Conservation (phyloP, 2,888 invertebrate genomes). For the Tetanocera ferruginea region DNA sequence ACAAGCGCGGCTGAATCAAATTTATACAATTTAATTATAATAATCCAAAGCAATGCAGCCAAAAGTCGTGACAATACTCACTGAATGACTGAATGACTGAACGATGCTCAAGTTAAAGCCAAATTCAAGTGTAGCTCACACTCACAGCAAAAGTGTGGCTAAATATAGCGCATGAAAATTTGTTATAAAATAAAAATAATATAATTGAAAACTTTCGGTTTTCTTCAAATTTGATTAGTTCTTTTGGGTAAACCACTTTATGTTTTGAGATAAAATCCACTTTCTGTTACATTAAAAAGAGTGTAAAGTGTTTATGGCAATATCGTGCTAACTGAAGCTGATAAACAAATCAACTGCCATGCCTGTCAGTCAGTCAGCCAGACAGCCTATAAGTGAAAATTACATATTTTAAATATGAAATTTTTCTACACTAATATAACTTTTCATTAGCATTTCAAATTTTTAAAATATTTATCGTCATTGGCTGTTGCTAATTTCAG, state of each 20-base stretch:
- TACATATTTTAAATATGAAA: no score
- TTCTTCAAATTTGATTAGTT: constrained; percentile 38
- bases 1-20: background rate
- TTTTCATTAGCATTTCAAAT: no score
- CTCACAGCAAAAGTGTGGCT: background rate
- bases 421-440: no score
- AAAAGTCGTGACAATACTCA: constrained; percentile 58
- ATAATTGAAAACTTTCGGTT: constrained; percentile 54
- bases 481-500: no score
- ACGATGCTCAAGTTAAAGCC: no score
- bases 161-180: background rate
- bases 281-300: constrained; percentile 15
- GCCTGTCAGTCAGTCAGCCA: constrained; percentile 47
- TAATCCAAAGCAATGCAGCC: constrained; percentile 56
- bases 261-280: no score
- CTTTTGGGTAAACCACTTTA: constrained; percentile 19
- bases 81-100: no score
- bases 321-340: constrained; percentile 17
- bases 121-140: background rate
- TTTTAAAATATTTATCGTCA: no score
- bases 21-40: constrained; percentile 53
- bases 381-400: no score
- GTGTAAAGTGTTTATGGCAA: constrained; percentile 40
- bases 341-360: background rate
- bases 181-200: background rate